Percentiles rank a stretch among this genome's conserved stretches.
Conservation (phyloP, 2,797 vertebrate genomes). For the Sebastes oblongus region DNA sequence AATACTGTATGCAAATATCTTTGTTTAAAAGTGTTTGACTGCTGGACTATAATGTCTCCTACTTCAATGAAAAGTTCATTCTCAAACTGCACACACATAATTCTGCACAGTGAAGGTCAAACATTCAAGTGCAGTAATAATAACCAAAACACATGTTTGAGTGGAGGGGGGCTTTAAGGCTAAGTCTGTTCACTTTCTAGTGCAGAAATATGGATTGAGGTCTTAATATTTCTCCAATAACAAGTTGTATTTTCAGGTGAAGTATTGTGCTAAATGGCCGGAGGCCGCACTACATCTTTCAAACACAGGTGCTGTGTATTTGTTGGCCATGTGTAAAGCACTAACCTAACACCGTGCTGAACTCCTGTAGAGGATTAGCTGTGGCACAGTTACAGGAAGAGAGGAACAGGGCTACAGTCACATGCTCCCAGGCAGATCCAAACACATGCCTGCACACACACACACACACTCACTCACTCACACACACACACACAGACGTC, state of each 20-base stretch:
- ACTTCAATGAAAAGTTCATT: not conserved
- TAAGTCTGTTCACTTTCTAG: not conserved
- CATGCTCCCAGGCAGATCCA: conserved; percentile 43
- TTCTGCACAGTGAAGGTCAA: conserved; percentile 5
- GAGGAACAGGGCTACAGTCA: conserved; percentile 49
- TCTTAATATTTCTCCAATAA: conserved; percentile 4
- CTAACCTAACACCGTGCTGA: conserved; percentile 48
- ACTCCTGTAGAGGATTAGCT: conserved; percentile 55
- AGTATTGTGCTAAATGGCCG: not conserved
- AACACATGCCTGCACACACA: conserved; percentile 42
- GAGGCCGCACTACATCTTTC: not conserved
- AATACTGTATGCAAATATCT: not conserved
- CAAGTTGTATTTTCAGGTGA: conserved; percentile 17
- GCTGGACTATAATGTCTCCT: not conserved
- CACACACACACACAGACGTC: not conserved
- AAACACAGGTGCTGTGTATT: conserved; percentile 48
- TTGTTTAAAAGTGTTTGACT: not conserved
- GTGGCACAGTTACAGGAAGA: conserved; percentile 49
- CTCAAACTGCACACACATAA: not conserved
- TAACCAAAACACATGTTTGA: not conserved
- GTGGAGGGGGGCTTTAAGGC: not conserved
- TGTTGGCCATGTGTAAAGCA: conserved; percentile 39
- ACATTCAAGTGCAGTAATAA: not conserved
- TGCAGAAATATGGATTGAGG: not conserved
- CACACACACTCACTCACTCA: not conserved